A percentile compares a stretch with the other conserved stretches of the same genome.
Conservation (phyloP, 2,797 vertebrate genomes). For the Coranthus polyacanthus region DNA sequence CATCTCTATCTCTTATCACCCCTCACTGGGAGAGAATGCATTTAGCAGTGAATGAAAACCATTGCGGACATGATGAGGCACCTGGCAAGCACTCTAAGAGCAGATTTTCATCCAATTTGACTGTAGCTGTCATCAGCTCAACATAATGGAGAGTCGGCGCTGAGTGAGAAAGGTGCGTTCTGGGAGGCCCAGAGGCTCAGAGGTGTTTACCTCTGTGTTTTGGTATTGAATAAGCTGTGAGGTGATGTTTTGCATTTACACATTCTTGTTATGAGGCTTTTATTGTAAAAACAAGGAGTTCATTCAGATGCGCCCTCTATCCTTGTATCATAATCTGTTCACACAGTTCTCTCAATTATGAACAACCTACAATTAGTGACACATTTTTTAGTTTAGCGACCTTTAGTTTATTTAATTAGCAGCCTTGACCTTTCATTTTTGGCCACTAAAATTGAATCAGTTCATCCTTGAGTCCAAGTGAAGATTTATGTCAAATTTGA, state of each 20-base stretch:
- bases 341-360: too few relatives aligned
- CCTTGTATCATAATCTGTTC: too few relatives aligned
- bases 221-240: background rate
- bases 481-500: too few relatives aligned
- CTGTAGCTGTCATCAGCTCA: slow-evolving; percentile 14
- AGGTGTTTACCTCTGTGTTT: background rate
- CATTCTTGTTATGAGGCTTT: background rate
- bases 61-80: slow-evolving; percentile 40
- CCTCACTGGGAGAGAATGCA: slow-evolving; percentile 28
- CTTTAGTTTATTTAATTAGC: too few relatives aligned
- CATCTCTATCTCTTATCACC: slow-evolving; percentile 34
- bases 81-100: slow-evolving; percentile 33
- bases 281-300: too few relatives aligned
- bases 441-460: too few relatives aligned
- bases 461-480: too few relatives aligned
- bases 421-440: too few relatives aligned
- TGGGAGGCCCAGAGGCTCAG: background rate
- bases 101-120: slow-evolving; percentile 43
- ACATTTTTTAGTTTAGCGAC: too few relatives aligned
- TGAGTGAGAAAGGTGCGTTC: background rate
- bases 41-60: slow-evolving; percentile 37
- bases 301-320: too few relatives aligned
- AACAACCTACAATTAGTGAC: too few relatives aligned
- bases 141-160: background rate
- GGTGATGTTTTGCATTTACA: slow-evolving; percentile 2